Percentiles rank a stretch among this genome's conserved stretches.
Conservation (phyloP, 2,888 invertebrate species). For the Sepioteuthis lessoniana region DNA sequence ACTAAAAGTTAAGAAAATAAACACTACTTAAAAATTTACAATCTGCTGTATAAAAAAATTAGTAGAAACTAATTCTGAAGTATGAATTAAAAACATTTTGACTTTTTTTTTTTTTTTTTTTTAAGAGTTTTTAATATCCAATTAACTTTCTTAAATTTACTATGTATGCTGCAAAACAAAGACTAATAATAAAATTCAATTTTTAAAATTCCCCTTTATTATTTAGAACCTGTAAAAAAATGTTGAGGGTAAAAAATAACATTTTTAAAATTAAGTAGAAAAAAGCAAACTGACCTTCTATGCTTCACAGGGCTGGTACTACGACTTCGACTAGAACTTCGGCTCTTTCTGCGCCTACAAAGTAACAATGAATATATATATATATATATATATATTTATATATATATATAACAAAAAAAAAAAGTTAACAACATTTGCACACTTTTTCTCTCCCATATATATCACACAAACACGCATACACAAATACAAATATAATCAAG, state of each 20-base stretch:
- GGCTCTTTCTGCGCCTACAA: constrained; percentile 38
- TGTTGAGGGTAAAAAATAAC: not conserved
- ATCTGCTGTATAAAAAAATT: too few relatives aligned
- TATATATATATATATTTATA: too few relatives aligned
- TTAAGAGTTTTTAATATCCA: too few relatives aligned
- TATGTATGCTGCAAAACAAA: not conserved
- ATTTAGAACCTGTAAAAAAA: not conserved
- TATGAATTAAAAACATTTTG: too few relatives aligned
- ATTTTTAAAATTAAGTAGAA: not conserved
- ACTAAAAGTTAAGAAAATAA: too few relatives aligned
- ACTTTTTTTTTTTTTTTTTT: too few relatives aligned
- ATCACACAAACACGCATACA: not conserved
- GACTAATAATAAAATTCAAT: not conserved
- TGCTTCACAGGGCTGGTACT: constrained; percentile 39
- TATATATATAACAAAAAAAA: not conserved
- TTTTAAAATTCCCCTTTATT: not conserved
- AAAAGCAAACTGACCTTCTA: not conserved
- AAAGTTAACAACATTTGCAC: not conserved
- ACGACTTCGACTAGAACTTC: constrained; percentile 40
- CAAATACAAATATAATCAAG: not conserved
- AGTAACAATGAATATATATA: not conserved
- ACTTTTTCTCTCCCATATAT: not conserved
- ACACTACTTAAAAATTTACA: too few relatives aligned
- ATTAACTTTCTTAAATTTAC: not conserved
- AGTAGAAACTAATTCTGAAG: too few relatives aligned